Percentiles rank a stretch among this genome's conserved stretches.
Conservation (phyloP, 2,888 invertebrate genomes). For the Rhingia campestris region DNA sequence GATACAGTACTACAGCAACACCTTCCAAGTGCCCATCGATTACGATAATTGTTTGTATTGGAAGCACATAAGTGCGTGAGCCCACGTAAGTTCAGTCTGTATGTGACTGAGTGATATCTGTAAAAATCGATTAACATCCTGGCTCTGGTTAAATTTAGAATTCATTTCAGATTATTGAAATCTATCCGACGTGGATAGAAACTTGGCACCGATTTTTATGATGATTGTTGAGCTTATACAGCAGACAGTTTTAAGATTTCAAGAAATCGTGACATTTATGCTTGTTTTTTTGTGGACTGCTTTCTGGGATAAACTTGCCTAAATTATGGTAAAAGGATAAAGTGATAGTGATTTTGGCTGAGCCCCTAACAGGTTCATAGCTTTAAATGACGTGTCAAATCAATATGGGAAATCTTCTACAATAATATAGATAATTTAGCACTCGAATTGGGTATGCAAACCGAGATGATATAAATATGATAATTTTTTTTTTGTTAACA, state of each 20-base stretch:
- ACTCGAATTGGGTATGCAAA: too few relatives aligned
- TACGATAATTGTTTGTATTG: conserved; percentile 63
- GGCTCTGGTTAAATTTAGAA: conserved; percentile 31
- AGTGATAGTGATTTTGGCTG: conserved; percentile 20
- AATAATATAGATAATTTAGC: too few relatives aligned
- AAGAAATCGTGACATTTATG: conserved; percentile 60
- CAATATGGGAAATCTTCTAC: too few relatives aligned
- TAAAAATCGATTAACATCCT: conserved; percentile 54
- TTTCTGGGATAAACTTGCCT: conserved; percentile 63
- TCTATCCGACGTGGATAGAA: conserved; percentile 17
- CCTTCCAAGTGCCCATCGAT: conserved; percentile 66
- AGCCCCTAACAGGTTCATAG: too few relatives aligned
- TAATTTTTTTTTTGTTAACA: too few relatives aligned
- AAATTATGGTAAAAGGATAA: conserved; percentile 60
- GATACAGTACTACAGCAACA: conserved; percentile 54
- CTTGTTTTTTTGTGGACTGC: conserved; percentile 43
- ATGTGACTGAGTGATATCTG: conserved; percentile 1
- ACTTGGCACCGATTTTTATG: conserved; percentile 19
- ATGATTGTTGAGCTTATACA: conserved; percentile 51
- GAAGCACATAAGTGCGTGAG: conserved; percentile 25
- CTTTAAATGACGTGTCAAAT: too few relatives aligned
- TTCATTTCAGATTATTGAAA: conserved; percentile 16
- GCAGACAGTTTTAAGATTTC: conserved; percentile 68
- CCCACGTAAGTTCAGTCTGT: conserved; percentile 18
- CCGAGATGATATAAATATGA: too few relatives aligned